Evolutionary conservation across 2,113 vertebrate species (phyloP), one percentile per base, ranked within the genome.

Genomic region (Chionomys nivalis): DNA sequence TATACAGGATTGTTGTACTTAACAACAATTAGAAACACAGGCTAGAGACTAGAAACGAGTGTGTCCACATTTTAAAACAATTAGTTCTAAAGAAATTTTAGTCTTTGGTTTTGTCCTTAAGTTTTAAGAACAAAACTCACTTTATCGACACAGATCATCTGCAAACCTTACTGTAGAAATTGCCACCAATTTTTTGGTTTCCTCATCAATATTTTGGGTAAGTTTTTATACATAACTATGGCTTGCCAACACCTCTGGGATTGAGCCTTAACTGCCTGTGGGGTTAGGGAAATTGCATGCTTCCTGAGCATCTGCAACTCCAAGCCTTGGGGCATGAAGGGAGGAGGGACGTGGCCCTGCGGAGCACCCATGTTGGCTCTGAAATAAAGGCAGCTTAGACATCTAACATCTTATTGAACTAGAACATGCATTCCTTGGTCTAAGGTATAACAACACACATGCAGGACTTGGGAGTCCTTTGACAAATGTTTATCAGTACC

Each of bases 111-210:
- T 82, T 65, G 3, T 72, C 44, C 68, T 87, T 81, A 72, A n/a
- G 11, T 93, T 94, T 93, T 77, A 91, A 86, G 91, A 76, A 26
- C 36, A 66, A 91, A 89, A 83, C 9, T 52, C 78, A 68, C 36
- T 4, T 23, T 52, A 89, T 58, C 16, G 19, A 81, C 21, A 73
- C 73, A 75, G 0, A 5, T 21, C 11, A 87, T 88, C 39, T 83
- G 6, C 17, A 82, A 87, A 70, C 36, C 31, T 12, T 52, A 55
- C 28, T 89, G 8, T 36, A 95, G 81, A 87, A 17, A 31, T 33
- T 4, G 3, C 31, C 89, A 72, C n/a, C 23, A 92, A 33, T 77
- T 90, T 88, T 21, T 87, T 77, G 24, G 63, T 81, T 93, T 72
- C 44, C 1, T 77, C 65, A 63, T 90, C 76, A 87, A 87, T 12